These are phyloP conservation scores for Neosalanx taihuensis DNA, from an alignment of 2,797 vertebrate genomes.

Conservation along the genomic window DNA sequence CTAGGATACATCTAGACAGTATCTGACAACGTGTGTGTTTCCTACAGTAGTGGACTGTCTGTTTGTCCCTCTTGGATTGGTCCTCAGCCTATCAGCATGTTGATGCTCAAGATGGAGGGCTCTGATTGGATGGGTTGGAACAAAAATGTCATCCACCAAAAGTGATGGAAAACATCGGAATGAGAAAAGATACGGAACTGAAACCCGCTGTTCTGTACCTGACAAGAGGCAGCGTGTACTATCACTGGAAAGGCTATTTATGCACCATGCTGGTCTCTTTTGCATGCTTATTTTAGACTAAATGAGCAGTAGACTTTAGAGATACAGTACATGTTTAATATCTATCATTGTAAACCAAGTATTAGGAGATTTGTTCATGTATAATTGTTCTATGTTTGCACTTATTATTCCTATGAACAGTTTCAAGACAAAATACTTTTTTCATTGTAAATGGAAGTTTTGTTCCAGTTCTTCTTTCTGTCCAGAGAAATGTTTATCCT, in stretches of 20 bases:
- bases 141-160: not conserved
- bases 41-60: constrained; percentile 28
- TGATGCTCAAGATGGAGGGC: not conserved
- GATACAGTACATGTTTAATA: constrained; percentile 64
- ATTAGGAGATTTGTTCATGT: constrained; percentile 71
- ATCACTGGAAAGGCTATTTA: constrained; percentile 54
- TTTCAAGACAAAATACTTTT: constrained; percentile 19
- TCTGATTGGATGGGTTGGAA: not conserved
- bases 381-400: constrained; percentile 64
- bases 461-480: constrained; percentile 52
- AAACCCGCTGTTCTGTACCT: constrained; percentile 49
- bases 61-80: constrained; percentile 22
- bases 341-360: constrained; percentile 65
- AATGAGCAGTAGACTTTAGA: constrained; percentile 59
- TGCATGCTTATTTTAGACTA: constrained; percentile 69
- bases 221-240: constrained; percentile 40
- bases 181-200: not conserved
- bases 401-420: constrained; percentile 34
- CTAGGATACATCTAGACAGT: not conserved
- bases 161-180: not conserved
- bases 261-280: constrained; percentile 68
- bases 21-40: not conserved
- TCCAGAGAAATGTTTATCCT: constrained; percentile 60
- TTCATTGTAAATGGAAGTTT: constrained; percentile 21
- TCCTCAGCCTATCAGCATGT: constrained; percentile 28